Base-by-base conservation (phyloP, 1,140 invertebrate genomes). In the Pogonomyrmex barbatus region DNA sequence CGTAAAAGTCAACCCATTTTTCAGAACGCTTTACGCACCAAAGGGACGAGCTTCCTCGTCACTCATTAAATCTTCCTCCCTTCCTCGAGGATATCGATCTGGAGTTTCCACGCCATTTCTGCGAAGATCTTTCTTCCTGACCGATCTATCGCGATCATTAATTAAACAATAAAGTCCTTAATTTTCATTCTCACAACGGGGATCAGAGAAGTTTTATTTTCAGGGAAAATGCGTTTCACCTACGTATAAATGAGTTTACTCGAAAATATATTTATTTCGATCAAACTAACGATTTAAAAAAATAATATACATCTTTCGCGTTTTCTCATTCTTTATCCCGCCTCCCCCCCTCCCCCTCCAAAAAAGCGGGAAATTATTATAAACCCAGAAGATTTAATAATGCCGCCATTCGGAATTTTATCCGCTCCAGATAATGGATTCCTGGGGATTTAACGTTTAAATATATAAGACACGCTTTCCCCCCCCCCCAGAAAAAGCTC, bases 1-100 rank as follows among this genome's bases (percentile, higher is more conserved):
- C 56, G 54, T 62, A 84, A 76, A 76, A 84, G 81, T 85, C 82
- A 84, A 63, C 71, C 56, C 56, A 85, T 85, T 85, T 85, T 85
- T 77, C 73, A 85, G 60, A 78, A 56, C 45, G 73, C 60, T 85
- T 77, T 77, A 75, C 60, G 9, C 82, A 47, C 71, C 10, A 76
- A 63, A 84, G 81, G 56, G n/a, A n/a, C 42, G 47, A 84, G 71
- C 58, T 77, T 76, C 17, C 56, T 84, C 81, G 70, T 75, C 56
- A 52, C 56, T 84, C 70, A 30, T 77, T 84, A 62, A 77, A 10
- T 5, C 47, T 24, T 17, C n/a, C 17, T 9, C 8, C 0, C 47
- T 33, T 52, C 47, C 24, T 3, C 45, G n/a, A 75, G 63, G 73
- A 85, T 63, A 82, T 73, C 52, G 79, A 73, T 42, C 54, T 52